A percentile compares a stretch with the other conserved stretches of the same genome.
These are phyloP conservation scores for Plodia interpunctella DNA, from an alignment of 1,140 invertebrate species.

Conservation along the genomic window DNA sequence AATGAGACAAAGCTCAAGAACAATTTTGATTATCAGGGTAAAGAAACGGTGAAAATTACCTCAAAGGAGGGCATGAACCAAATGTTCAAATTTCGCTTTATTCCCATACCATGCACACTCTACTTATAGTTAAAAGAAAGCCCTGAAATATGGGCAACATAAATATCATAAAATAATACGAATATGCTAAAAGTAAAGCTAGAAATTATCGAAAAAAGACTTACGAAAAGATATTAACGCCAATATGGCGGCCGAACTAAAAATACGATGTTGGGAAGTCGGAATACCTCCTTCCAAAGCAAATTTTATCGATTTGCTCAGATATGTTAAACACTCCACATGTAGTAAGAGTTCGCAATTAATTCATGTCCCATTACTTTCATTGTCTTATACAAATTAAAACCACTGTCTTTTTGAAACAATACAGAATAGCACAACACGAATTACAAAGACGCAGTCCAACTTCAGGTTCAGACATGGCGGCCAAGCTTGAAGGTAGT, in stretches of 20 bases:
- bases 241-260: slow-evolving; percentile 77
- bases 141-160: slow-evolving; percentile 44
- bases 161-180: slow-evolving; percentile 52
- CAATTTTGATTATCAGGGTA: slow-evolving; percentile 2
- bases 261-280: slow-evolving; percentile 72
- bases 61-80: slow-evolving; percentile 61
- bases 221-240: slow-evolving; percentile 75
- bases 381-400: slow-evolving; percentile 58
- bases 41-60: slow-evolving; percentile 46
- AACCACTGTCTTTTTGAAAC: slow-evolving; percentile 68
- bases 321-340: slow-evolving; percentile 65
- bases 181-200: slow-evolving; percentile 56
- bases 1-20: not conserved
- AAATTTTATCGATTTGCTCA: slow-evolving; percentile 66
- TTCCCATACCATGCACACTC: slow-evolving; percentile 51
- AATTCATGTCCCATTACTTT: slow-evolving; percentile 50
- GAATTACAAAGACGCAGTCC: slow-evolving; percentile 64
- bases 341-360: slow-evolving; percentile 56
- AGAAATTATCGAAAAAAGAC: slow-evolving; percentile 72
- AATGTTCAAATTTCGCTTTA: slow-evolving; percentile 48
- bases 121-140: slow-evolving; percentile 46
- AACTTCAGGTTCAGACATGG: slow-evolving; percentile 74
- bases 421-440: slow-evolving; percentile 71
- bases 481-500: slow-evolving; percentile 55
- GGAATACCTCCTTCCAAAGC: slow-evolving; percentile 62